Percentiles rank a stretch among this genome's conserved stretches.
Conservation (phyloP, 2,113 vertebrate genomes). For the Willisornis vidua region DNA sequence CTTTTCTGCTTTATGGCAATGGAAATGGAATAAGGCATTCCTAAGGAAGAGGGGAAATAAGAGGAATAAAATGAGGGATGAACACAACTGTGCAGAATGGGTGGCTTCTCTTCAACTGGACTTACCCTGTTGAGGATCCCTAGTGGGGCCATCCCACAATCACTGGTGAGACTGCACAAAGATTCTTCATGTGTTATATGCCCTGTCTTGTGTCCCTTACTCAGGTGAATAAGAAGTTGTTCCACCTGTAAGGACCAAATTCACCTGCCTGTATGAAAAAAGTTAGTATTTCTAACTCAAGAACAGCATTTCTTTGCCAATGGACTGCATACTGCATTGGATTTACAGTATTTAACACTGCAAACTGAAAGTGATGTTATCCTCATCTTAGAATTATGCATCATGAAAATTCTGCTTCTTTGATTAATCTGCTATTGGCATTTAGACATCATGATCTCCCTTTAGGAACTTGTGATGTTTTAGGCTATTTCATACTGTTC, state of each 20-base stretch:
- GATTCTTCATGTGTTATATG: neutral
- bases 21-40: neutral
- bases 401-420: constrained; percentile 34
- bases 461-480: constrained; percentile 61
- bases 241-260: neutral
- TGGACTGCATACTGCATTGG: neutral
- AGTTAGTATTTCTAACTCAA: neutral
- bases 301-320: constrained; percentile 42
- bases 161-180: neutral
- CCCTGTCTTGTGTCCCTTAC: neutral
- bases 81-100: neutral
- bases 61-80: neutral
- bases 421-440: constrained; percentile 63
- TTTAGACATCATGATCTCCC: constrained; percentile 50
- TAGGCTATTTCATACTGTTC: constrained; percentile 65
- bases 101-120: neutral
- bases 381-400: constrained; percentile 46
- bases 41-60: neutral
- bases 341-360: neutral
- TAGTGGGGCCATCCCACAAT: rapidly evolving
- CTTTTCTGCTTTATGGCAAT: neutral
- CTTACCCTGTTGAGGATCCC: neutral
- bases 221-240: neutral
- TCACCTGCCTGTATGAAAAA: neutral
- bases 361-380: neutral